Conservation (phyloP, 2,797 vertebrate genomes). For the Delichon dasypus region DNA sequence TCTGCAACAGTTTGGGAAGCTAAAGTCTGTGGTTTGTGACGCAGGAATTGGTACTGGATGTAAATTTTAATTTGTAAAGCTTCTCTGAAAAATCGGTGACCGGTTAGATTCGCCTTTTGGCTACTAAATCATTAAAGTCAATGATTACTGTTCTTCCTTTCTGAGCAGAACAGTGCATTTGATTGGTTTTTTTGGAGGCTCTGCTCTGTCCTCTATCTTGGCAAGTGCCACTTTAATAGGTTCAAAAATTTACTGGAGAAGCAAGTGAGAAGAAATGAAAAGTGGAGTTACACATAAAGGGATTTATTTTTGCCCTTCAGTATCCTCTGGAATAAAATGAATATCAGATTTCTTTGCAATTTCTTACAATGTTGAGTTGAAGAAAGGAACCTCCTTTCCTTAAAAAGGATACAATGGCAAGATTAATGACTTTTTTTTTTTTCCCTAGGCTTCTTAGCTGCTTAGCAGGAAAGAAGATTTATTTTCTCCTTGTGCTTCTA, state of each 20-base stretch:
- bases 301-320: constrained; percentile 3
- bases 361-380: not conserved
- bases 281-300: not conserved
- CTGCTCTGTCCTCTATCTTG: not conserved
- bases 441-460: not conserved
- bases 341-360: constrained; percentile 8
- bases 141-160: not conserved
- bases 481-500: not conserved
- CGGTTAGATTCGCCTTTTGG: not conserved
- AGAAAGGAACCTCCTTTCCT: not conserved
- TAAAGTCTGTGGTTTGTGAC: not conserved
- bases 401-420: not conserved
- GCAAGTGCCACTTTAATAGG: not conserved
- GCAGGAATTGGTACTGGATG: not conserved
- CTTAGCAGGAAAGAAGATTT: constrained; percentile 19
- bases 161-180: not conserved
- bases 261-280: constrained; percentile 69
- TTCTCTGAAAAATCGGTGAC: not conserved
- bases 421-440: not conserved
- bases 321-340: not conserved
- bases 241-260: constrained; percentile 41
- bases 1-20: not conserved
- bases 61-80: not conserved
- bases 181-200: not conserved
- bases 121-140: not conserved